phyloP scores from a whole-genome alignment of 2,113 vertebrate genomes.

The Gymnarchus niloticus region DNA sequence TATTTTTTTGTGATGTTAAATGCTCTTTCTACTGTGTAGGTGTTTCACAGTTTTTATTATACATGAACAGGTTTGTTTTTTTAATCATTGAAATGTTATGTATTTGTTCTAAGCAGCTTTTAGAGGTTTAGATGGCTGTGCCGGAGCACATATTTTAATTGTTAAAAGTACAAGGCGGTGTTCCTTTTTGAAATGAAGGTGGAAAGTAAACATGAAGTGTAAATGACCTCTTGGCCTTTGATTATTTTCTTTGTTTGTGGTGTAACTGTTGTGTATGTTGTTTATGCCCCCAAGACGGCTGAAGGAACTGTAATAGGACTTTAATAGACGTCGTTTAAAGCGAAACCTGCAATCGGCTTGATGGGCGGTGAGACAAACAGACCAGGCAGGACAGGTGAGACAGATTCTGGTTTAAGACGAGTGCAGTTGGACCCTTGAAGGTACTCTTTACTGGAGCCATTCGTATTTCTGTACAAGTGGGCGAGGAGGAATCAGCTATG shows the following conservation, averaged over 20 bases:
- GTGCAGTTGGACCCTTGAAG: no score
- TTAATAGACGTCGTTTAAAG: neutral
- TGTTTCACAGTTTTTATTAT: slow-evolving; percentile 98
- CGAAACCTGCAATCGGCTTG: neutral
- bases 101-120: slow-evolving; percentile 90
- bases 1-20: slow-evolving; percentile 89
- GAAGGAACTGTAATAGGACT: neutral
- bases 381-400: neutral
- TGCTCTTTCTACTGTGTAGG: slow-evolving; percentile 97
- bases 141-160: slow-evolving; percentile 93
- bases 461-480: neutral
- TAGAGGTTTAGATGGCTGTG: slow-evolving; percentile 88
- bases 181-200: slow-evolving; percentile 97
- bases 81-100: slow-evolving; percentile 91
- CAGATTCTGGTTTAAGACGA: neutral
- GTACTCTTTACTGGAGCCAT: neutral
- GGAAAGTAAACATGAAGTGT: slow-evolving; percentile 87
- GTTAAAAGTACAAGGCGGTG: slow-evolving; percentile 73
- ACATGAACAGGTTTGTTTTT: slow-evolving; percentile 90
- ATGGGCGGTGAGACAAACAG: neutral
- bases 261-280: neutral
- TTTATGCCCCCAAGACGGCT: neutral
- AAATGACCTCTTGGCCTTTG: slow-evolving; percentile 3
- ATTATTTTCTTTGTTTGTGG: neutral
- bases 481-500: neutral